phyloP scores from a whole-genome alignment of 2,888 invertebrate species.

The Orchesella flavescens region DNA sequence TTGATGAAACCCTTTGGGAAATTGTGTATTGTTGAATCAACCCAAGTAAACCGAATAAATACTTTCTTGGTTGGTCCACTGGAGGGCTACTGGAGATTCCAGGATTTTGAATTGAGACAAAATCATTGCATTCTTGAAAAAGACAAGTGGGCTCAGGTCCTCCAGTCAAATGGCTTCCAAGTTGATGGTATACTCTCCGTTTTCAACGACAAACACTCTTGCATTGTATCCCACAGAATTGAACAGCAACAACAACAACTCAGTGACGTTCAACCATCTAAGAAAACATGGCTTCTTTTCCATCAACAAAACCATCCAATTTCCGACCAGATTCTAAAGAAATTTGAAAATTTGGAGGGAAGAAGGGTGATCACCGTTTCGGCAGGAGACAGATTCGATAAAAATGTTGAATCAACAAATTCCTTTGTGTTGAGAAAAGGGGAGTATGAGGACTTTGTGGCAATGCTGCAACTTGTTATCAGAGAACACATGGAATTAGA shows the following conservation, averaged over 20 bases:
- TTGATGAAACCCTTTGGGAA: slow-evolving; percentile 14
- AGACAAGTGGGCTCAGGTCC: slow-evolving; percentile 13
- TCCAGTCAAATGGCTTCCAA: slow-evolving; percentile 1
- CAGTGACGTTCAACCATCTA: too few relatives aligned
- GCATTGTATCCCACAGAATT: not conserved
- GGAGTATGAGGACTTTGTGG: too few relatives aligned
- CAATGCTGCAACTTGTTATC: not conserved
- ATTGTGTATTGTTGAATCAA: slow-evolving; percentile 37
- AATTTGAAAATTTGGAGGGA: not conserved
- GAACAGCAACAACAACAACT: too few relatives aligned
- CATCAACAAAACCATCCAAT: not conserved
- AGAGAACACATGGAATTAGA: not conserved
- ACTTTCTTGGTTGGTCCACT: slow-evolving; percentile 45
- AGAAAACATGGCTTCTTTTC: not conserved
- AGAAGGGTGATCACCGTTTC: not conserved
- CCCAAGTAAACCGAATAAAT: not conserved
- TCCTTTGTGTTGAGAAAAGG: too few relatives aligned
- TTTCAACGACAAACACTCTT: not conserved
- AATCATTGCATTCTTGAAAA: slow-evolving; percentile 12
- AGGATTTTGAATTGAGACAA: slow-evolving; percentile 29
- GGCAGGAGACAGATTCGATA: not conserved
- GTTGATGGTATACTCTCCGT: not conserved
- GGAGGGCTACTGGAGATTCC: slow-evolving; percentile 58
- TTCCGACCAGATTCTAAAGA: not conserved
- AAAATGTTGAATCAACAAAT: not conserved